These are phyloP conservation scores for Gymnopithys bicolor DNA, from an alignment of 2,797 vertebrate species.

Conservation along the genomic window DNA sequence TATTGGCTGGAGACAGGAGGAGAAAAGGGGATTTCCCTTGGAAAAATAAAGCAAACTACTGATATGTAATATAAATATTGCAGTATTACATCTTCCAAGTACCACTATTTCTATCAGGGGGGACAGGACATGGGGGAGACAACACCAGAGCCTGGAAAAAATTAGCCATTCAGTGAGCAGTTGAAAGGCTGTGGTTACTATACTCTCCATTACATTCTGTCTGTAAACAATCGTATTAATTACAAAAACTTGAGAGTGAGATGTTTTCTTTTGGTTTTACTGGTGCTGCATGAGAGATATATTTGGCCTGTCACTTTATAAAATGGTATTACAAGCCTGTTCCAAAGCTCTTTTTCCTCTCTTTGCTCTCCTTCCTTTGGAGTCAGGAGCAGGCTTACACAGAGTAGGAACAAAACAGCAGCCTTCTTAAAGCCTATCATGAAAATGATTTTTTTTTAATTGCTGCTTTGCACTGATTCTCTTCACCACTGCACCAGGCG, in stretches of 20 bases:
- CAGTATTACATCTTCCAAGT: not conserved
- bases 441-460: not conserved
- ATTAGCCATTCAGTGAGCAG: not conserved
- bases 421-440: not conserved
- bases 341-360: not conserved
- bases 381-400: not conserved
- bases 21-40: constrained; percentile 49
- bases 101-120: not conserved
- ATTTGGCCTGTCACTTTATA: not conserved
- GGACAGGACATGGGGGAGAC: not conserved
- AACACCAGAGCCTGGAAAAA: not conserved
- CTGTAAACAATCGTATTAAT: not conserved
- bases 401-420: not conserved
- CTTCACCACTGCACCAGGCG: not conserved
- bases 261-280: not conserved
- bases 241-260: not conserved
- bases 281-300: not conserved
- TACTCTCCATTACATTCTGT: not conserved
- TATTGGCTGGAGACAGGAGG: constrained; percentile 40
- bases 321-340: not conserved
- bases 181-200: not conserved
- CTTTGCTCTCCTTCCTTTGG: not conserved
- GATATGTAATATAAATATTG: not conserved
- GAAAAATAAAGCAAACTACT: constrained; percentile 48
- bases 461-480: not conserved